A percentile compares a stretch with the other conserved stretches of the same genome.
Conservation (phyloP, 1,140 invertebrate genomes). For the Calephelis virginiensis region DNA sequence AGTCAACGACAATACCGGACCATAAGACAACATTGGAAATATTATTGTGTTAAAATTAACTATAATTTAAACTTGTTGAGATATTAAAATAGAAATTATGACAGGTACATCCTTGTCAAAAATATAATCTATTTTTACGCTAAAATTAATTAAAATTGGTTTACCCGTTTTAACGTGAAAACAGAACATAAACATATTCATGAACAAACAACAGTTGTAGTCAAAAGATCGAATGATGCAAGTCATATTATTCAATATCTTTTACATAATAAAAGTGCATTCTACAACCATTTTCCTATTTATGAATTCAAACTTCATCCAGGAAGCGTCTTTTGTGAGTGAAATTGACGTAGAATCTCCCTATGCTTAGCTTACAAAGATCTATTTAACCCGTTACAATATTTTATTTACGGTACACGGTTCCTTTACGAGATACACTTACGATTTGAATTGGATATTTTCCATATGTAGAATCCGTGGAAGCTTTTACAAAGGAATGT, state of each 20-base stretch:
- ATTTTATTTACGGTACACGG: slow-evolving; percentile 31
- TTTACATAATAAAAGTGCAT: too few relatives aligned
- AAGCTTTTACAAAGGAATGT: slow-evolving; percentile 26
- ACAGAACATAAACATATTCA: too few relatives aligned
- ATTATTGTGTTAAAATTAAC: too few relatives aligned
- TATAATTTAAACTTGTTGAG: too few relatives aligned
- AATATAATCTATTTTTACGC: too few relatives aligned
- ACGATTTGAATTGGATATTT: slow-evolving; percentile 33
- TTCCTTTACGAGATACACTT: slow-evolving; percentile 29
- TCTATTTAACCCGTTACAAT: slow-evolving; percentile 26
- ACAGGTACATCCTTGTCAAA: too few relatives aligned
- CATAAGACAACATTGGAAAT: too few relatives aligned
- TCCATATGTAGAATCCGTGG: slow-evolving; percentile 31
- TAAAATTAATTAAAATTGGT: too few relatives aligned
- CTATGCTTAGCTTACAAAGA: slow-evolving; percentile 23
- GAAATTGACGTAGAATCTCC: slow-evolving; percentile 14
- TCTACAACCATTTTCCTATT: not conserved
- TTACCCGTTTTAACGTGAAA: too few relatives aligned
- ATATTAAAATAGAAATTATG: too few relatives aligned
- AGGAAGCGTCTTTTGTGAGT: not conserved
- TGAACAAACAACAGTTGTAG: too few relatives aligned
- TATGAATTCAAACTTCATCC: not conserved
- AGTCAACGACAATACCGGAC: too few relatives aligned
- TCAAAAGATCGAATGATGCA: not conserved
- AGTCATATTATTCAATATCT: not conserved